Conservation (phyloP, 2,888 invertebrate species). For the Thymelicus sylvestris region DNA sequence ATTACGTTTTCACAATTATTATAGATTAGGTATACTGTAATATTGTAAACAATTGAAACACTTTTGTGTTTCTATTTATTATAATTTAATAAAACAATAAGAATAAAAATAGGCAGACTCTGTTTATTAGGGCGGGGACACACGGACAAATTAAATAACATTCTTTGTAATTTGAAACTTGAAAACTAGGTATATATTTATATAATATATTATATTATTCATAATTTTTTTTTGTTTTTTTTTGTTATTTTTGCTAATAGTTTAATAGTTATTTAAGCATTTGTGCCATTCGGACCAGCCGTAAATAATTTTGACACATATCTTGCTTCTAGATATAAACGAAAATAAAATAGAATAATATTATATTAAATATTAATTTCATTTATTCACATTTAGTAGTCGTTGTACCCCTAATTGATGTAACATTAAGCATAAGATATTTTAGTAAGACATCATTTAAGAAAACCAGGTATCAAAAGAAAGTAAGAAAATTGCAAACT, state of each 20-base stretch:
- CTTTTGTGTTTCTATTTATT: constrained; percentile 9
- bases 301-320: constrained; percentile 13
- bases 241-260: background rate
- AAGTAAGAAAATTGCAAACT: no score
- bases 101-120: constrained; percentile 58
- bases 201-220: no score
- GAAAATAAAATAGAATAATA: background rate
- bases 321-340: background rate
- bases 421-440: no score
- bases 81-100: constrained; percentile 47
- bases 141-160: constrained; percentile 43
- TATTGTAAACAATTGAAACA: constrained; percentile 1
- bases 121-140: constrained; percentile 48
- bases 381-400: no score
- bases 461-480: no score
- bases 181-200: no score
- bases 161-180: background rate
- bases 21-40: background rate
- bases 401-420: no score
- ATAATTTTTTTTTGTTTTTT: background rate
- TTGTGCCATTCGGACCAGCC: constrained; percentile 39
- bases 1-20: background rate
- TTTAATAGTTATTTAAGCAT: constrained; percentile 6
- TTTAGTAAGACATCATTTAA: no score
- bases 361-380: background rate